Conservation (phyloP, 2,797 vertebrate genomes). For the Xenopus petersii region DNA sequence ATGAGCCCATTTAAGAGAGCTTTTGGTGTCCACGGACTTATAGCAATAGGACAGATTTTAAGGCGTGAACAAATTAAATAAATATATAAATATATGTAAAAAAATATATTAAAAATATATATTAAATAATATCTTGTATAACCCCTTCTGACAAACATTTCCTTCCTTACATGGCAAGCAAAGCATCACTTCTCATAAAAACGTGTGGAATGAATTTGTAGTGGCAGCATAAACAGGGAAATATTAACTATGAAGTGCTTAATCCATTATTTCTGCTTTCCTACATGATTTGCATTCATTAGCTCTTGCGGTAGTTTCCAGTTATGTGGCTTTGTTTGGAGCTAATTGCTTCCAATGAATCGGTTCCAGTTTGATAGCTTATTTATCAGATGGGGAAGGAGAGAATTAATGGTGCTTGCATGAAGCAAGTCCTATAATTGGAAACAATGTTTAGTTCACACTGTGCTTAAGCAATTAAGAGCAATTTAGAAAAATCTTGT, state of each 20-base stretch:
- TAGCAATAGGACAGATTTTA: too few species aligned
- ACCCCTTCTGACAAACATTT: too few species aligned
- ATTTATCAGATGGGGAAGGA: conserved; percentile 82
- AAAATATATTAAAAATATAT: too few species aligned
- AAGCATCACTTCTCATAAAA: not conserved
- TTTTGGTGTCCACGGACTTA: too few species aligned
- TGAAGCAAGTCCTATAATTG: conserved; percentile 79
- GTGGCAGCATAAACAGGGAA: not conserved
- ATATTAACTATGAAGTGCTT: not conserved
- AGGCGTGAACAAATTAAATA: too few species aligned
- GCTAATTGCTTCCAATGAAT: conserved; percentile 80
- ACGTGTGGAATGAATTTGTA: not conserved
- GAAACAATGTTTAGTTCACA: conserved; percentile 73
- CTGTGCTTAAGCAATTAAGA: conserved; percentile 85
- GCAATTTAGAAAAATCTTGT: conserved; percentile 79
- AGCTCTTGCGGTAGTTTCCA: conserved; percentile 60
- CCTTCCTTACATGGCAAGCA: not conserved
- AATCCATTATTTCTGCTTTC: conserved; percentile 35
- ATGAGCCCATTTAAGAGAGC: too few species aligned
- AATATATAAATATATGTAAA: too few species aligned
- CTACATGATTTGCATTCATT: conserved; percentile 66
- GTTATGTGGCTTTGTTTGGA: conserved; percentile 66
- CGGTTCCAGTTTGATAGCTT: conserved; percentile 77
- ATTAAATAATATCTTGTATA: too few species aligned
- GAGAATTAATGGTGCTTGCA: conserved; percentile 83